Percentiles rank a stretch among this genome's conserved stretches.
Evolutionary conservation across 1,140 invertebrate genomes (phyloP).

Genomic region (Drosophila bifasciata): DNA sequence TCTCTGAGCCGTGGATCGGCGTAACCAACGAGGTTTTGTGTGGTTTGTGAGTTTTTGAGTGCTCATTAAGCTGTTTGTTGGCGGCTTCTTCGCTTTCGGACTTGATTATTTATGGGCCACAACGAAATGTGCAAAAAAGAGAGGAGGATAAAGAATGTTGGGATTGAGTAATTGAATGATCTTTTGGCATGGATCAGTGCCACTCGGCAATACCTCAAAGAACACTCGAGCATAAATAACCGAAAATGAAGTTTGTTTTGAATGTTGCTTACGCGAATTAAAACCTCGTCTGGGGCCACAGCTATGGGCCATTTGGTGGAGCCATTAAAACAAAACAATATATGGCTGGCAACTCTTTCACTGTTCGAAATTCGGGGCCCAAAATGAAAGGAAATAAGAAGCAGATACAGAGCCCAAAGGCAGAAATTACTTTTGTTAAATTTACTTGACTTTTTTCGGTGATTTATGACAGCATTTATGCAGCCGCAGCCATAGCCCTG

Average conservation of each 20-base stretch:
- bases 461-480: constrained; percentile 50
- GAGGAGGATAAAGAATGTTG: no score
- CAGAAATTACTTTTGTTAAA: constrained; percentile 61
- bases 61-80: constrained; percentile 58
- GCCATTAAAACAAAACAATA: constrained; percentile 58
- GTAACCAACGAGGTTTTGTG: not conserved
- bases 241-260: constrained; percentile 9
- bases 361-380: constrained; percentile 17
- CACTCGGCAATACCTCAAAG: constrained; percentile 21
- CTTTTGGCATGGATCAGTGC: constrained; percentile 3
- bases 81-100: constrained; percentile 37
- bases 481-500: not conserved
- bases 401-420: constrained; percentile 22
- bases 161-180: constrained; percentile 40
- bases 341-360: constrained; percentile 54
- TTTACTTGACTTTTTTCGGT: constrained; percentile 30
- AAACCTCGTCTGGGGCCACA: not conserved
- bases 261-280: constrained; percentile 18
- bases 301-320: constrained; percentile 29
- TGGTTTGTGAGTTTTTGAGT: constrained; percentile 42
- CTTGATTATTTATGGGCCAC: constrained; percentile 35
- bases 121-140: not conserved
- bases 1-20: not conserved
- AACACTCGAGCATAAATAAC: constrained; percentile 27
- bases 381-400: constrained; percentile 38